These are phyloP conservation scores for Orgyia antiqua DNA, from an alignment of 2,888 invertebrate species.

Conservation along the genomic window DNA sequence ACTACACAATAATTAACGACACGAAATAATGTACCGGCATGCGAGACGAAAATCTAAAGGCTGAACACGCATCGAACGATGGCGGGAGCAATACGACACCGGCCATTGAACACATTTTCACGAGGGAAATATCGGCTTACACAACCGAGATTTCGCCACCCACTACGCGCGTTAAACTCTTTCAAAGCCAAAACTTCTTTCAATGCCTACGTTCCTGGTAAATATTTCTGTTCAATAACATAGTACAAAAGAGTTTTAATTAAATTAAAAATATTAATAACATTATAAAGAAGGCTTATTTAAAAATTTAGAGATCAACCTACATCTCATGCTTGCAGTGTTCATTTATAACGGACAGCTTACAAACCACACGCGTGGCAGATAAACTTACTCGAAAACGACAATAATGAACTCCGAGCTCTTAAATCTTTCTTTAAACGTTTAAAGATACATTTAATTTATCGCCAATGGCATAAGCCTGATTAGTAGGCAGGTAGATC, in stretches of 20 bases:
- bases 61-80: slow-evolving; percentile 51
- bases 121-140: slow-evolving; percentile 74
- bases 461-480: slow-evolving; percentile 53
- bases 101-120: slow-evolving; percentile 69
- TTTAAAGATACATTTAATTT: slow-evolving; percentile 59
- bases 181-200: slow-evolving; percentile 38
- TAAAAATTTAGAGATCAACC: slow-evolving; percentile 10
- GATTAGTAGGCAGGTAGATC: slow-evolving; percentile 61
- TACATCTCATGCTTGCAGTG: slow-evolving; percentile 18
- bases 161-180: slow-evolving; percentile 48
- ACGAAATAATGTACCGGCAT: slow-evolving; percentile 76
- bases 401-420: slow-evolving; percentile 54
- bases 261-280: background rate
- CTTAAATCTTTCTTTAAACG: slow-evolving; percentile 48
- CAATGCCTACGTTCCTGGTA: slow-evolving; percentile 39
- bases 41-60: slow-evolving; percentile 74
- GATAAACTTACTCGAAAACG: slow-evolving; percentile 43
- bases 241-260: background rate
- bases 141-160: slow-evolving; percentile 57
- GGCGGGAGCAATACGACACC: slow-evolving; percentile 65
- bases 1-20: slow-evolving; percentile 73
- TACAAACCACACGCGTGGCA: slow-evolving; percentile 21
- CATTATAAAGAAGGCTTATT: no score
- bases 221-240: background rate
- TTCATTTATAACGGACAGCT: slow-evolving; percentile 9